These are phyloP conservation scores for Homalodisca vitripennis DNA, from an alignment of 1,140 invertebrate species.

Conservation along the genomic window DNA sequence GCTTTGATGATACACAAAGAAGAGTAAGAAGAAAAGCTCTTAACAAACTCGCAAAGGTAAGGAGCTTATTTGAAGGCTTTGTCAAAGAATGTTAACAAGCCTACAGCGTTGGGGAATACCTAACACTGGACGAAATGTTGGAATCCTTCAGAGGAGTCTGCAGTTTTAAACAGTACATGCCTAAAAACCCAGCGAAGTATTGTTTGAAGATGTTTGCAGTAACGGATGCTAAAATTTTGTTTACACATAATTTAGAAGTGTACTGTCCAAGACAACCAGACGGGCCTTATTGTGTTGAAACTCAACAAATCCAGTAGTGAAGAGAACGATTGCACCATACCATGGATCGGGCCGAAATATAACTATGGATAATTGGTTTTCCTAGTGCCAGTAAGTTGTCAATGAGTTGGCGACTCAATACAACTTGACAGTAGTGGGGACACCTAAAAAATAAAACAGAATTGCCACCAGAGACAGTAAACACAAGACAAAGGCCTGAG, in stretches of 20 bases:
- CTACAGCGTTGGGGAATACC: too few relatives aligned
- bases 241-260: neutral
- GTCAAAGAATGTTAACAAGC: neutral
- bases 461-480: neutral
- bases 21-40: neutral
- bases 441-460: neutral
- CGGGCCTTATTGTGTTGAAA: neutral
- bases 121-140: too few relatives aligned
- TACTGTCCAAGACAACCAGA: neutral
- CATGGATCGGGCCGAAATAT: neutral
- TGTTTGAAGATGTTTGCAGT: too few relatives aligned
- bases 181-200: neutral
- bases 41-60: neutral
- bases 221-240: too few relatives aligned
- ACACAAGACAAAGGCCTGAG: neutral
- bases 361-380: neutral
- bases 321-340: neutral
- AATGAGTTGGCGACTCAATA: neutral
- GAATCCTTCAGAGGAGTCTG: too few relatives aligned
- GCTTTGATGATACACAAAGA: neutral
- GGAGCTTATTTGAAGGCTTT: neutral
- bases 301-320: neutral
- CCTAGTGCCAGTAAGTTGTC: neutral
- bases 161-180: too few relatives aligned
- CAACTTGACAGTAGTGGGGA: neutral